Percentiles rank a stretch among this genome's conserved stretches.
phyloP scores from a whole-genome alignment of 37 sponge, comb jelly and placozoan genomes.

The Halichondria panicea region DNA sequence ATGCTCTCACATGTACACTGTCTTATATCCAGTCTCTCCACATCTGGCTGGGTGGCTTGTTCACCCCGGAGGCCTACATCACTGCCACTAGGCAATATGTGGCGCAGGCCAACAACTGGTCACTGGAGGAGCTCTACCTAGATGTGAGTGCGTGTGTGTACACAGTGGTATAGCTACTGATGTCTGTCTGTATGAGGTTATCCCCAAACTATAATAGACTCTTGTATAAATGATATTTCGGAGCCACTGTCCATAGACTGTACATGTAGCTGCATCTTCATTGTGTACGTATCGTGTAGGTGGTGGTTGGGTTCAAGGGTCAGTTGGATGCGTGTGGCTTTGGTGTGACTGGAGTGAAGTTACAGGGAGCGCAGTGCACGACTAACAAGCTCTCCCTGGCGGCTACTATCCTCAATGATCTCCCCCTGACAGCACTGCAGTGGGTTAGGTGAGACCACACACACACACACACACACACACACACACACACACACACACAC shows the following conservation, averaged over 20 bases:
- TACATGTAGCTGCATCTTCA: neutral
- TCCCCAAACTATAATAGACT: neutral
- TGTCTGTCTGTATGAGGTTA: too few relatives aligned
- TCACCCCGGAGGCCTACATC: conserved; percentile 94
- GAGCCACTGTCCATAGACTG: neutral
- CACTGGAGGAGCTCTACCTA: conserved; percentile 91
- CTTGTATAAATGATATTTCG: neutral
- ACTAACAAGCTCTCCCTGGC: conserved; percentile 50
- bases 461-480: too few relatives aligned
- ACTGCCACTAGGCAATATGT: conserved; percentile 95
- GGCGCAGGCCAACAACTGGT: conserved; percentile 93
- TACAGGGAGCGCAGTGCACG: conserved; percentile 63
- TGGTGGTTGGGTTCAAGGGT: conserved; percentile 33
- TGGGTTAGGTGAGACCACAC: conserved; percentile 52
- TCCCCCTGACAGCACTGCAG: conserved; percentile 59
- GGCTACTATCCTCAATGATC: conserved; percentile 51
- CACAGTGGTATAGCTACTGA: too few relatives aligned
- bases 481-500: too few relatives aligned
- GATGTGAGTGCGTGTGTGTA: conserved; percentile 45
- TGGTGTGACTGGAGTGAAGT: conserved; percentile 63
- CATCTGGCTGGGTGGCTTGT: conserved; percentile 92
- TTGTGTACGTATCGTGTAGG: neutral
- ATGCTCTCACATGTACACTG: too few relatives aligned
- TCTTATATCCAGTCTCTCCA: conserved; percentile 49
- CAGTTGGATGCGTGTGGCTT: conserved; percentile 58